phyloP scores from a whole-genome alignment of 1,140 invertebrate species.

The Papilio polyxenes region DNA sequence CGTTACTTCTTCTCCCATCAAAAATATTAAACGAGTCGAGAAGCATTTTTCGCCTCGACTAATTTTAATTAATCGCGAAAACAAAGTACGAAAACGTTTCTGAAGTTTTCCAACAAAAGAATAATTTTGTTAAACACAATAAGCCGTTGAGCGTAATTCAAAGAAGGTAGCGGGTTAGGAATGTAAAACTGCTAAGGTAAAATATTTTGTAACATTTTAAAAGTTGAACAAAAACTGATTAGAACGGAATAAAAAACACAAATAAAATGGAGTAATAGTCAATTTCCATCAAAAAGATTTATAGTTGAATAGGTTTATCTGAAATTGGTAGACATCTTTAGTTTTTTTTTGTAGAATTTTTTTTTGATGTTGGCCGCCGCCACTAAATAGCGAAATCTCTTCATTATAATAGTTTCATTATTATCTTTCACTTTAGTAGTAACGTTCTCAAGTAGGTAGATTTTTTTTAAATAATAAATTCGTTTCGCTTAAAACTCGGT shows the following conservation, averaged over 20 bases:
- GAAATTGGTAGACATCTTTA: too few relatives aligned
- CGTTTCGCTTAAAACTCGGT: slow-evolving; percentile 28
- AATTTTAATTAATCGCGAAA: slow-evolving; percentile 75
- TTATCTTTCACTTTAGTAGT: too few relatives aligned
- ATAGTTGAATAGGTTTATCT: too few relatives aligned
- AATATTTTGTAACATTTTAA: slow-evolving; percentile 15
- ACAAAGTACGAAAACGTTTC: slow-evolving; percentile 60
- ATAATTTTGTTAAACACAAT: slow-evolving; percentile 56
- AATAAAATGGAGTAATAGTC: too few relatives aligned
- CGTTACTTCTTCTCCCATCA: slow-evolving; percentile 52
- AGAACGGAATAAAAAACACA: too few relatives aligned
- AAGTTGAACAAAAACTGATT: neutral
- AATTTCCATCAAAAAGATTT: too few relatives aligned
- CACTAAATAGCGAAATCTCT: too few relatives aligned
- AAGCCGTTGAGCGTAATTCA: slow-evolving; percentile 41
- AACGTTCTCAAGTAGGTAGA: too few relatives aligned
- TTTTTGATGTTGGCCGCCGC: too few relatives aligned
- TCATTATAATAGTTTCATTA: too few relatives aligned
- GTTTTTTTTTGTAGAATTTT: too few relatives aligned
- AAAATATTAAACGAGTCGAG: slow-evolving; percentile 54
- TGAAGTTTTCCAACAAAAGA: slow-evolving; percentile 65
- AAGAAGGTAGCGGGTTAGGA: slow-evolving; percentile 15
- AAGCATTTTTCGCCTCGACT: slow-evolving; percentile 58
- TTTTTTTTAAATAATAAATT: neutral
- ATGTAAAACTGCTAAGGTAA: neutral